Conservation (phyloP, 2,113 vertebrate species). For the Gymnarchus niloticus region DNA sequence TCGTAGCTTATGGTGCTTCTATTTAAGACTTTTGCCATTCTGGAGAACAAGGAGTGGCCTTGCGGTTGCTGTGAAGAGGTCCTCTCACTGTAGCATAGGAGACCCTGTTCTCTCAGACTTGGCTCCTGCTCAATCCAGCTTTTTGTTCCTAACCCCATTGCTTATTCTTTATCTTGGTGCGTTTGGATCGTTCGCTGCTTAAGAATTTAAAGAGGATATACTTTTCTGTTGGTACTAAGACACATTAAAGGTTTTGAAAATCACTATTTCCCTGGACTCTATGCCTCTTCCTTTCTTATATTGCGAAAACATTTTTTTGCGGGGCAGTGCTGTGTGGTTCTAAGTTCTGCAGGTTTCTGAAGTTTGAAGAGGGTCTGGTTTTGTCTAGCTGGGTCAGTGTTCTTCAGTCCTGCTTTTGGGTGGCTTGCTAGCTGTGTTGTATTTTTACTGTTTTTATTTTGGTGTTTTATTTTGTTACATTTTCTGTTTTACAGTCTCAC, state of each 20-base stretch:
- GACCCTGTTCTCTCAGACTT: neutral
- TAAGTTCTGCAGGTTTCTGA: neutral
- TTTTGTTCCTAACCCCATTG: slow-evolving; percentile 16
- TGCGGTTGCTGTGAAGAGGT: slow-evolving; percentile 28
- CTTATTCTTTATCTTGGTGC: slow-evolving; percentile 36
- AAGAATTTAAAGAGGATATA: slow-evolving; percentile 17
- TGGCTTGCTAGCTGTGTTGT: neutral
- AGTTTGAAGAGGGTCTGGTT: neutral
- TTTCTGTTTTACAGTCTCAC: neutral
- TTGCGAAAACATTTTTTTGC: neutral
- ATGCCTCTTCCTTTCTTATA: neutral
- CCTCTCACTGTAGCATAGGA: neutral
- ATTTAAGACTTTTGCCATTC: neutral
- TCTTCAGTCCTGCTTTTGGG: neutral
- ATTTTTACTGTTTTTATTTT: neutral
- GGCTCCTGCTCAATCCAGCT: slow-evolving; percentile 4
- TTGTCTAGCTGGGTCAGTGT: neutral
- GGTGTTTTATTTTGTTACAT: neutral
- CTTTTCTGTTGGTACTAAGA: slow-evolving; percentile 49
- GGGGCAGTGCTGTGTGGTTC: neutral
- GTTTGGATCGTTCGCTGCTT: slow-evolving; percentile 42
- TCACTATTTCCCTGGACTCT: neutral
- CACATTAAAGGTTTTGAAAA: slow-evolving; percentile 59
- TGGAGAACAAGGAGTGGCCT: slow-evolving; percentile 21
- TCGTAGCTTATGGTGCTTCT: slow-evolving; percentile 12